A percentile compares a stretch with the other conserved stretches of the same genome.
Conservation (phyloP, 2,797 vertebrate genomes). For the Tragelaphus oryx region DNA sequence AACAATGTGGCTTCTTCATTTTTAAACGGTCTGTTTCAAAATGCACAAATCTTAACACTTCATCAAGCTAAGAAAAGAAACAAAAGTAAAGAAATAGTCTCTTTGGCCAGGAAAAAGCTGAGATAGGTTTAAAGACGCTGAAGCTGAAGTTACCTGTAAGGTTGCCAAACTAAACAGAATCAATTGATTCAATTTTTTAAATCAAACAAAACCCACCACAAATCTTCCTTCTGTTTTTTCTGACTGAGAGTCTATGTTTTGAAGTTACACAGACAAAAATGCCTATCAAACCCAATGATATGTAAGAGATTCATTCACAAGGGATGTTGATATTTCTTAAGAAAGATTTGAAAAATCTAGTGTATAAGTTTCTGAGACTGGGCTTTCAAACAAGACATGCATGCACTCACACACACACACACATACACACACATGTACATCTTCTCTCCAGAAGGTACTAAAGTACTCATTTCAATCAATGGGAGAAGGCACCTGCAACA, state of each 20-base stretch:
- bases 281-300: background rate
- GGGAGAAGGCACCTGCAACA: conserved; percentile 26
- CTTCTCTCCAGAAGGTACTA: background rate
- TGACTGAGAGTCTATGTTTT: background rate
- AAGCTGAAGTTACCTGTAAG: conserved; percentile 46
- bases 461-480: background rate
- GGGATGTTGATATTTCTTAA: conserved; percentile 21
- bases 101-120: conserved; percentile 7
- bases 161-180: conserved; percentile 5
- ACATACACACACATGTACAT: background rate
- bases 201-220: conserved; percentile 23
- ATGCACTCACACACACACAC: background rate
- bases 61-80: conserved; percentile 53
- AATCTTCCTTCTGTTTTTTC: background rate
- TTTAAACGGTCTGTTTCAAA: conserved; percentile 54
- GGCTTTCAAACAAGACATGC: background rate
- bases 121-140: conserved; percentile 24
- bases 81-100: conserved; percentile 42
- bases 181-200: background rate
- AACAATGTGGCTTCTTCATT: conserved; percentile 60
- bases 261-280: conserved; percentile 43
- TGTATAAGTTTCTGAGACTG: background rate
- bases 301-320: background rate
- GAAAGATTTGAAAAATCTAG: background rate
- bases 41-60: conserved; percentile 61